A percentile compares a stretch with the other conserved stretches of the same genome.
Evolutionary conservation across 2,797 vertebrate genomes (phyloP).

Genomic region (Tokudaia muenninki): DNA sequence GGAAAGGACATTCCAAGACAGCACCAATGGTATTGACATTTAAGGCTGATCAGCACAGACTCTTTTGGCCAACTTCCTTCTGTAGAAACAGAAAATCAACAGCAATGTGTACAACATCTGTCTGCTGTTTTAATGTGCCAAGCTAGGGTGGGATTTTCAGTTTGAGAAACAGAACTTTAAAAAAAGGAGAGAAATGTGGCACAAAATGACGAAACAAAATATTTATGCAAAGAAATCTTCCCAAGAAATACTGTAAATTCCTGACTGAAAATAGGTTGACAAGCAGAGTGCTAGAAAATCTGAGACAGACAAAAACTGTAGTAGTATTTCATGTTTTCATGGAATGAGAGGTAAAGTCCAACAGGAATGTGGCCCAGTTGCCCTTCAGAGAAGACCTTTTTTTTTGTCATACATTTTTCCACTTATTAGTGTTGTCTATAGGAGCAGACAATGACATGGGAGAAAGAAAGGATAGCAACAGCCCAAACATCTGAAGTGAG

Average conservation of each 20-base stretch:
- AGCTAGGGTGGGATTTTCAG: constrained; percentile 72
- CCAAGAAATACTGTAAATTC: constrained; percentile 69
- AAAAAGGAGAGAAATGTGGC: constrained; percentile 30
- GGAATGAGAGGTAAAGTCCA: constrained; percentile 63
- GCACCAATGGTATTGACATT: neutral
- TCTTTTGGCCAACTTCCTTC: constrained; percentile 68
- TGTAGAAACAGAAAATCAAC: constrained; percentile 67
- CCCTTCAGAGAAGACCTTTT: constrained; percentile 8
- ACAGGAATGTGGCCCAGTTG: constrained; percentile 47
- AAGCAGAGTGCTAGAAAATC: constrained; percentile 42
- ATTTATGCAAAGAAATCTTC: constrained; percentile 75
- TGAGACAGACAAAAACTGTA: constrained; percentile 59
- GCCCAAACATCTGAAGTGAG: constrained; percentile 35
- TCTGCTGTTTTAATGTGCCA: constrained; percentile 75
- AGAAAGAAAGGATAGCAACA: constrained; percentile 53
- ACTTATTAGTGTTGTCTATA: constrained; percentile 44
- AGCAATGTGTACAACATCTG: constrained; percentile 77
- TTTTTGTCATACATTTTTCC: constrained; percentile 48
- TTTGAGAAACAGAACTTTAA: constrained; percentile 74
- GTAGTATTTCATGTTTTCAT: constrained; percentile 53
- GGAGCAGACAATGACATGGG: constrained; percentile 33
- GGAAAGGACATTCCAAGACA: constrained; percentile 47
- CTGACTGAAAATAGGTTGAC: constrained; percentile 69
- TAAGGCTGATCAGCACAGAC: constrained; percentile 65
- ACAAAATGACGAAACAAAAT: constrained; percentile 78